A percentile compares a stretch with the other conserved stretches of the same genome.
These are phyloP conservation scores for Gobio gobio DNA, from an alignment of 2,113 vertebrate genomes.

Conservation along the genomic window DNA sequence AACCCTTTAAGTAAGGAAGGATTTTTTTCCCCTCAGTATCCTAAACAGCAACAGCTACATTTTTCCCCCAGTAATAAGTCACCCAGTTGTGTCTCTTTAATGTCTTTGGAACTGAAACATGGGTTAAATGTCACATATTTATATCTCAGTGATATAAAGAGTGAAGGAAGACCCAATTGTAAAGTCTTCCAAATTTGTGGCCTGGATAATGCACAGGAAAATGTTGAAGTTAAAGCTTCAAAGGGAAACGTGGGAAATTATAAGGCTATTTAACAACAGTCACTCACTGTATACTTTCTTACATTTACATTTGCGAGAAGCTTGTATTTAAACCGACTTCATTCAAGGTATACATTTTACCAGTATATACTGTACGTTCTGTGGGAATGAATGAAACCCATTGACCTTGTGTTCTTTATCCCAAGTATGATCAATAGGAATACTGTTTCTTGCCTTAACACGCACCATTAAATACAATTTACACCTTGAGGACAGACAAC, in stretches of 20 bases:
- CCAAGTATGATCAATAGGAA: neutral
- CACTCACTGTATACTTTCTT: neutral
- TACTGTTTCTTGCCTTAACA: neutral
- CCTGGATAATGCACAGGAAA: neutral
- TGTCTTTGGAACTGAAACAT: neutral
- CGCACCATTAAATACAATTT: neutral
- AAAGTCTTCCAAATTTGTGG: neutral
- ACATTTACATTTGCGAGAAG: neutral
- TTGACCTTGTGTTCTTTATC: neutral
- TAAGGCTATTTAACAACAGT: neutral
- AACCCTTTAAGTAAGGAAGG: neutral
- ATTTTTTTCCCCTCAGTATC: too few species aligned
- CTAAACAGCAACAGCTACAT: constrained; percentile 8
- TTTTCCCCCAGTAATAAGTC: neutral
- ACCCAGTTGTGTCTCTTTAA: neutral
- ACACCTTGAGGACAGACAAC: neutral
- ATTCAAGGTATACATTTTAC: neutral
- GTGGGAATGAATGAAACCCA: neutral
- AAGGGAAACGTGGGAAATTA: neutral
- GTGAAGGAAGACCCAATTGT: neutral
- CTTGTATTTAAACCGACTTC: neutral
- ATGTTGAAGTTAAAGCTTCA: constrained; percentile 39
- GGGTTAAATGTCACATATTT: constrained; percentile 29
- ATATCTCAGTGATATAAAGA: neutral
- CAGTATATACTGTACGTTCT: neutral